Evolutionary conservation across 1,140 invertebrate species (phyloP).

Genomic region (Drosophila pachea): DNA sequence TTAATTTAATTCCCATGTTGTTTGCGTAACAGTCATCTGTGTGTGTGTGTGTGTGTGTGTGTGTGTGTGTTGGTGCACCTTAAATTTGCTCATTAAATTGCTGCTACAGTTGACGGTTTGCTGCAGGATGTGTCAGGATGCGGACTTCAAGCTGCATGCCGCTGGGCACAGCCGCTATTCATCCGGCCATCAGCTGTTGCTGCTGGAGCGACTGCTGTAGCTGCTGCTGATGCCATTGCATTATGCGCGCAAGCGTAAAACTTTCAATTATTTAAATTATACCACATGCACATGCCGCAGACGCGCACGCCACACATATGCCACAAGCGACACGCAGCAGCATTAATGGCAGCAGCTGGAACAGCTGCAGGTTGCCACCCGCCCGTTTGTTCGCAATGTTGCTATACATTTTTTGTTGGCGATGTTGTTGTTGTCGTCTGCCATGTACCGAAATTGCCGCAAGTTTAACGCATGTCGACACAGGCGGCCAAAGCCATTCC

Average conservation of each 20-base stretch:
- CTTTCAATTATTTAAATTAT: conserved; percentile 79
- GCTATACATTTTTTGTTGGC: conserved; percentile 25
- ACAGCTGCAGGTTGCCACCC: conserved; percentile 61
- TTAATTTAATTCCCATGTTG: conserved; percentile 71
- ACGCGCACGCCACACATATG: conserved; percentile 58
- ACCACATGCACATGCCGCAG: conserved; percentile 76
- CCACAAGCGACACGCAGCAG: conserved; percentile 36
- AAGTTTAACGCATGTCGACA: conserved; percentile 78
- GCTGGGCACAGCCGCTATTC: conserved; percentile 15
- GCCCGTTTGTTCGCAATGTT: conserved; percentile 39
- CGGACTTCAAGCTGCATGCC: conserved; percentile 8
- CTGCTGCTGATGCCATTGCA: conserved; percentile 54
- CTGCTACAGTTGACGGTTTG: conserved; percentile 29
- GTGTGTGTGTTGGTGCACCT: conserved; percentile 20
- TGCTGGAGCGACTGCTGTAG: too few species aligned
- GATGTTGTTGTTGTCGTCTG: conserved; percentile 47
- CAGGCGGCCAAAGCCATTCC: conserved; percentile 23
- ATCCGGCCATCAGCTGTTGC: conserved; percentile 57
- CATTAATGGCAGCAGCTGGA: conserved; percentile 16
- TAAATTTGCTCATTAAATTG: conserved; percentile 64
- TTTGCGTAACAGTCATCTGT: conserved; percentile 21
- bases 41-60: too few species aligned
- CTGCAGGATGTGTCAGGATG: conserved; percentile 19
- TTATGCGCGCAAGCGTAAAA: conserved; percentile 76
- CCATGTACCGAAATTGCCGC: conserved; percentile 75